Evolutionary conservation across 2,113 vertebrate genomes (phyloP).

Genomic region (Anser brachyrhynchus): DNA sequence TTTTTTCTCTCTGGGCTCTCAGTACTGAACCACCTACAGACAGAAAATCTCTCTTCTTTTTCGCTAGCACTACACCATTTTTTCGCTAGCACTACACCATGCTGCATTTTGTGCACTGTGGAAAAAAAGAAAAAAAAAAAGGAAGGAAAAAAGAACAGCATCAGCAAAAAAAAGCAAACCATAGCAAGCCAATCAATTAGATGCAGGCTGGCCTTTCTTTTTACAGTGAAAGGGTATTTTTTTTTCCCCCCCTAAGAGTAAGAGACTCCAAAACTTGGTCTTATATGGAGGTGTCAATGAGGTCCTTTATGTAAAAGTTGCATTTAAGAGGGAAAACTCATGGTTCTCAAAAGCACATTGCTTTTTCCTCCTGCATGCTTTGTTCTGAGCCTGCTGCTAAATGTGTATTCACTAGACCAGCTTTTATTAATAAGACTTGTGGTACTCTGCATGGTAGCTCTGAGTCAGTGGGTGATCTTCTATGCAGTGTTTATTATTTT

Average conservation of each 20-base stretch:
- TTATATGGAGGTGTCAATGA: neutral
- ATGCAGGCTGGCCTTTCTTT: neutral
- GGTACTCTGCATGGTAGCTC: neutral
- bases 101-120: neutral
- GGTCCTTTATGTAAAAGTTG: neutral
- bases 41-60: neutral
- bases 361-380: neutral
- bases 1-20: neutral
- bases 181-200: neutral
- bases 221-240: neutral
- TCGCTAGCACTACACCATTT: neutral
- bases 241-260: neutral
- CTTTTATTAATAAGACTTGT: neutral
- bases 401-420: neutral
- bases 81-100: neutral
- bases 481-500: neutral
- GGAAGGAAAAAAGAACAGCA: neutral
- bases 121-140: neutral
- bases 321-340: neutral
- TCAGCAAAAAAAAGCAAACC: neutral
- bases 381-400: neutral
- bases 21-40: slow-evolving; percentile 15
- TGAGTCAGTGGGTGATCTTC: neutral
- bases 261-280: slow-evolving; percentile 2
- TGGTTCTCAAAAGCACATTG: neutral